Base-by-base conservation (phyloP, 2,888 invertebrate species). In the Aporophyla lueneburgensis region DNA sequence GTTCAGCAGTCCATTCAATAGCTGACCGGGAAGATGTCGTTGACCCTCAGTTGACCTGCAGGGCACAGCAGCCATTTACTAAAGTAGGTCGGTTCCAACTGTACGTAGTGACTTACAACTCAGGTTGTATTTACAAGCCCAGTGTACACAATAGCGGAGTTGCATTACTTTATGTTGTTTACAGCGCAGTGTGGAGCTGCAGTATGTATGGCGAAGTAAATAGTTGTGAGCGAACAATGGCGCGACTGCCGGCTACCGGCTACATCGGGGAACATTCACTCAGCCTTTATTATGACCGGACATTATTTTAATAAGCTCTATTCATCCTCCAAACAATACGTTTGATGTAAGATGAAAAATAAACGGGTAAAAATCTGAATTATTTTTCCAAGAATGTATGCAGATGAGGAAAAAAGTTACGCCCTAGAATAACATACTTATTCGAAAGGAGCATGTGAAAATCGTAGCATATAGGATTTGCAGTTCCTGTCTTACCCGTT, bases 271-370 rank as follows among this genome's bases (percentile, higher is more conserved):
- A 51, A 33, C 19, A 12, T 27, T 61, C 66, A 33, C 66, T 51
- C 81, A 56, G 61, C 12, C n/a, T 67, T 56, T 79, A 56, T 75
- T 56, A 46, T 16, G 66, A 66, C 59, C 75, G 65, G 61, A 81
- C 66, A 49, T 78, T 80, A 61, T 81, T 78, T 66, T 74, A 81
- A 61, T 66, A 78, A 74, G 65, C 81, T 74, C 65, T n/a, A 58
- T 65, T 74, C 49, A 61, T 74, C 14, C 19, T 24, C 19, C 65
- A 43, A 74, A 61, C 63, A 78, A 27, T 71, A 51, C n/a, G 40
- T 62, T 71, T 54, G 61, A 80, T 51, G 74, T 72, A 51, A 54
- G 63, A 74, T 56, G 27, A 56, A 43, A 62, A 40, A 16, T 56
- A 73, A 73, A 46, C 40, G 33, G 62, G 56, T 51, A n/a, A 63